phyloP scores from a whole-genome alignment of 2,113 vertebrate species.

The Chloropsis hardwickii region DNA sequence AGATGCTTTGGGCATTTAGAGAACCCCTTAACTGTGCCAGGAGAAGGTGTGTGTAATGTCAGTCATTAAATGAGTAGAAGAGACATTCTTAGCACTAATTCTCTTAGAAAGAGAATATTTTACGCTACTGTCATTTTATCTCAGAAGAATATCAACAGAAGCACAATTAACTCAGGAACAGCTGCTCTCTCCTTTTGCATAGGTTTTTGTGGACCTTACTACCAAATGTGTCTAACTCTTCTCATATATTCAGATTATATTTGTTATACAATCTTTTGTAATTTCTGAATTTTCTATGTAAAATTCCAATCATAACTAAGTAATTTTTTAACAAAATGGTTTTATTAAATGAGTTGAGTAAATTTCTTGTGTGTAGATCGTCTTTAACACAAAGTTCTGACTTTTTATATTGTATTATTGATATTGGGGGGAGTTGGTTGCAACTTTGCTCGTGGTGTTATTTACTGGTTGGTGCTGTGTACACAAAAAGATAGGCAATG shows the following conservation, averaged over 20 bases:
- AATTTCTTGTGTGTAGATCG: not conserved
- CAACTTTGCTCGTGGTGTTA: not conserved
- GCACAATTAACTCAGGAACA: slow-evolving; percentile 6
- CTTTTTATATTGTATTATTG: not conserved
- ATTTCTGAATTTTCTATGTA: slow-evolving; percentile 56
- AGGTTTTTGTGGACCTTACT: not conserved
- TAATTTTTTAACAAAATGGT: slow-evolving; percentile 40
- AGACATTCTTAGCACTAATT: not conserved
- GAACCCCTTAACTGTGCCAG: not conserved
- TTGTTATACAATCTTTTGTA: slow-evolving; percentile 66
- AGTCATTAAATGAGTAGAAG: not conserved
- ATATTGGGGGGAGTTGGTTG: not conserved
- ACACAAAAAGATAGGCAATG: not conserved
- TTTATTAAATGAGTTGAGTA: slow-evolving; percentile 57
- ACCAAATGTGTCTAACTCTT: not conserved
- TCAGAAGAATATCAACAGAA: not conserved
- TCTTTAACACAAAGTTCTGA: not conserved
- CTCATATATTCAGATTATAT: slow-evolving; percentile 23
- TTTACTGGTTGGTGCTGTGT: not conserved
- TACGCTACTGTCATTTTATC: not conserved
- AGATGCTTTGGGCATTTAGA: not conserved
- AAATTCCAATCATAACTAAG: slow-evolving; percentile 35
- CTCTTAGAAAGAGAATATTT: not conserved
- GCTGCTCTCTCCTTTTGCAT: not conserved
- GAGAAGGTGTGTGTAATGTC: not conserved